These are phyloP conservation scores for Paraplagusia blochii DNA, from an alignment of 2,113 vertebrate genomes.

Conservation along the genomic window DNA sequence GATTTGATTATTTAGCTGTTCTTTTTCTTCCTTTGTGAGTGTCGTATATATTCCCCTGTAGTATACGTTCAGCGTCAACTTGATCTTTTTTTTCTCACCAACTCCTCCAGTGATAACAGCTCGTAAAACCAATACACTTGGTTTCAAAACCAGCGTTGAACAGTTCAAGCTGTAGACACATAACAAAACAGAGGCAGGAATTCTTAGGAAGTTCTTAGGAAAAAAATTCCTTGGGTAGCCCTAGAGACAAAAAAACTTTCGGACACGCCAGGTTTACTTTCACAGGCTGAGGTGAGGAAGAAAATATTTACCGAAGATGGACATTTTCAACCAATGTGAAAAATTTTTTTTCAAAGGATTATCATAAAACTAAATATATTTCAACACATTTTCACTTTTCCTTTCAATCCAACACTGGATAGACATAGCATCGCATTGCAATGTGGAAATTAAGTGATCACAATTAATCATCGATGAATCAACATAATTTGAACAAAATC, in stretches of 20 bases:
- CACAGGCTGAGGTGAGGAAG: background rate
- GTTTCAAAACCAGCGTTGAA: background rate
- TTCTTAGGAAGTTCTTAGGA: background rate
- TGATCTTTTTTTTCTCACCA: conserved; percentile 6
- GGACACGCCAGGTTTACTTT: conserved; percentile 2
- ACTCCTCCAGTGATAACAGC: conserved; percentile 4
- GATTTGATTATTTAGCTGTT: no score
- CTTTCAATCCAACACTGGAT: no score
- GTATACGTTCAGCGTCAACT: conserved; percentile 22
- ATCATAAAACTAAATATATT: no score
- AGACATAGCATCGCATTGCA: no score
- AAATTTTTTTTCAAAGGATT: no score
- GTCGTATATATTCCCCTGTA: no score
- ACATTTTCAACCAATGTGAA: no score
- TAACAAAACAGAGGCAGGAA: conserved; percentile 11
- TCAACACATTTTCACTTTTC: no score
- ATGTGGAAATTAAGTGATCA: no score
- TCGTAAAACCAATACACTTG: conserved; percentile 19
- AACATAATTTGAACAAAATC: no score
- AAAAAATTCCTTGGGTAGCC: background rate
- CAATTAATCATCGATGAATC: no score
- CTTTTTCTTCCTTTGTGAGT: no score
- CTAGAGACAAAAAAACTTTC: conserved; percentile 12
- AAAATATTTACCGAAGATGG: background rate
- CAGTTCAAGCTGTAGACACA: conserved; percentile 2